Conservation (phyloP, 2,797 vertebrate genomes). For the Chelon labrosus region DNA sequence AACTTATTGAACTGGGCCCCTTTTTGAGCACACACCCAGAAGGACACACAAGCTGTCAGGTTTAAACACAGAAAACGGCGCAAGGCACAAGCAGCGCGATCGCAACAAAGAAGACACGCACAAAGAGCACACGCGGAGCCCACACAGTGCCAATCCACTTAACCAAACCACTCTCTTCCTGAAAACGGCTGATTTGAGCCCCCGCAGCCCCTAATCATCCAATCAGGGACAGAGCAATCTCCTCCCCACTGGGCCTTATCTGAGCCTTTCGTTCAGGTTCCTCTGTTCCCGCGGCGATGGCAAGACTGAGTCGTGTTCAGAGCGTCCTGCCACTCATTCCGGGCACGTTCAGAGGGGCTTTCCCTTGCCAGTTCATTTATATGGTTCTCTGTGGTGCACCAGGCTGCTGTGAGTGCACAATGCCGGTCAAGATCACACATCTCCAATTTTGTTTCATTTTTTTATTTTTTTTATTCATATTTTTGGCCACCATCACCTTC, state of each 20-base stretch:
- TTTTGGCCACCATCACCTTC: background rate
- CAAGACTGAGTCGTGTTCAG: slow-evolving; percentile 80
- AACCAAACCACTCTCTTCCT: slow-evolving; percentile 90
- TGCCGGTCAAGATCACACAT: slow-evolving; percentile 57
- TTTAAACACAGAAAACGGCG: slow-evolving; percentile 48
- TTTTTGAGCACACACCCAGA: slow-evolving; percentile 25
- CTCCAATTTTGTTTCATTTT: slow-evolving; percentile 36
- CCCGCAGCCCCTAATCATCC: slow-evolving; percentile 98
- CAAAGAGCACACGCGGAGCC: slow-evolving; percentile 70
- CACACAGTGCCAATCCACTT: slow-evolving; percentile 89
- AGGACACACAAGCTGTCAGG: slow-evolving; percentile 21
- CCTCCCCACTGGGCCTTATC: slow-evolving; percentile 88
- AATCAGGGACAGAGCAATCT: slow-evolving; percentile 93
- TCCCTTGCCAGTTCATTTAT: slow-evolving; percentile 72
- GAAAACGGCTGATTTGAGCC: slow-evolving; percentile 91
- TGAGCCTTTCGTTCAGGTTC: slow-evolving; percentile 87
- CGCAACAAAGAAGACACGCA: slow-evolving; percentile 40
- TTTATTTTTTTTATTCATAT: background rate
- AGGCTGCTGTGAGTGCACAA: slow-evolving; percentile 45
- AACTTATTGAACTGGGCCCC: slow-evolving; percentile 33
- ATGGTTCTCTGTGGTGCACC: slow-evolving; percentile 45
- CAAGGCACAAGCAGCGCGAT: slow-evolving; percentile 44
- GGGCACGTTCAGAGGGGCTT: slow-evolving; percentile 60
- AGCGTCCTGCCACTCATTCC: slow-evolving; percentile 75
- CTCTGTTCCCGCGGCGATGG: slow-evolving; percentile 81